Evolutionary conservation across 2,113 vertebrate genomes (phyloP).

Genomic region (Procavia capensis): DNA sequence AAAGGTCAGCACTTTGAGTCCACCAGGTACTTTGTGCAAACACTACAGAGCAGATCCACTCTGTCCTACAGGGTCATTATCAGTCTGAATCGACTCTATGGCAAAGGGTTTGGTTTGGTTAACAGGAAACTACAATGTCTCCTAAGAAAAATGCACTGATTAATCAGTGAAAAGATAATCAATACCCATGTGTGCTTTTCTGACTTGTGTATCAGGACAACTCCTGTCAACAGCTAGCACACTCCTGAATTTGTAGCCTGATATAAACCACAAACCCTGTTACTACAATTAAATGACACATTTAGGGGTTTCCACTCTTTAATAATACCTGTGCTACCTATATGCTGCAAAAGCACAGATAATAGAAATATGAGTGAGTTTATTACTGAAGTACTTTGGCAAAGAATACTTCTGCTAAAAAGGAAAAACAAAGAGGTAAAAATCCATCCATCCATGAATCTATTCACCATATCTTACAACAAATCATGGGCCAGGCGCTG

Average conservation of each 20-base stretch:
- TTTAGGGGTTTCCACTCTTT: neutral
- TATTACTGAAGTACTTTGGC: neutral
- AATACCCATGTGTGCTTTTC: neutral
- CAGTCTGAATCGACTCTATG: too few species aligned
- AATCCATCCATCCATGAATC: neutral
- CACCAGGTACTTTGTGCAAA: too few species aligned
- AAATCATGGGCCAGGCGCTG: neutral
- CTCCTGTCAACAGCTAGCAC: neutral
- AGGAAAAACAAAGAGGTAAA: neutral
- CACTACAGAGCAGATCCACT: too few species aligned
- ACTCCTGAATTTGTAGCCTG: neutral
- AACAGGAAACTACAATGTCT: neutral
- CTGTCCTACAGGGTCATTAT: too few species aligned
- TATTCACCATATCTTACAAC: neutral
- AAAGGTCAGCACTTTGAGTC: too few species aligned
- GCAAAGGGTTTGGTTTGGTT: too few species aligned
- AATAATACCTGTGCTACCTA: neutral
- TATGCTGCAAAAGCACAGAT: neutral
- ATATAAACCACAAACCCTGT: neutral
- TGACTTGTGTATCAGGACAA: neutral
- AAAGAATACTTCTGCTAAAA: slow-evolving; percentile 26
- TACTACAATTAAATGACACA: neutral
- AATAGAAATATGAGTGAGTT: slow-evolving; percentile 16
- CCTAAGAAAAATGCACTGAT: slow-evolving; percentile 42
- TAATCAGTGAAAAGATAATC: slow-evolving; percentile 18